Conservation (phyloP, 2,113 vertebrate genomes). For the Brachyhypopomus gauderio region DNA sequence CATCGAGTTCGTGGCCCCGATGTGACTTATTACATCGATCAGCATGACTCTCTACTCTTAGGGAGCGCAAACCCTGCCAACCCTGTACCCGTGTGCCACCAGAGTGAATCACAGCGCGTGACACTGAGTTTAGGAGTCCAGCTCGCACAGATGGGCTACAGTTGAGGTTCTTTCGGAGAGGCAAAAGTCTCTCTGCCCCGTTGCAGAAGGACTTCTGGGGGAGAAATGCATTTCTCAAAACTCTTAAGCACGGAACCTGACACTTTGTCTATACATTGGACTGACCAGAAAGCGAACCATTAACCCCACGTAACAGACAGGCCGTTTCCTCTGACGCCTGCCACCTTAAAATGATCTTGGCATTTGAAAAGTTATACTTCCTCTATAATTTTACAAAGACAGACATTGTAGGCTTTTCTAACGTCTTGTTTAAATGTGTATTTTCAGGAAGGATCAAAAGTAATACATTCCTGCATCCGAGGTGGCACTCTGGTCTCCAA, state of each 20-base stretch:
- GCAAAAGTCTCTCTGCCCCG: background rate
- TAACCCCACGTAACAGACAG: too few relatives aligned
- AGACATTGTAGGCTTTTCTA: too few relatives aligned
- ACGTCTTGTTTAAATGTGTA: background rate
- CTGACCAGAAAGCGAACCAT: too few relatives aligned
- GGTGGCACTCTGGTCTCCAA: background rate
- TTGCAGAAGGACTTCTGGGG: background rate
- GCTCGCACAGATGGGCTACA: background rate
- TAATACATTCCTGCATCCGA: background rate
- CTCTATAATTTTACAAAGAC: too few relatives aligned
- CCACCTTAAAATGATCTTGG: too few relatives aligned
- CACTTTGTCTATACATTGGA: background rate
- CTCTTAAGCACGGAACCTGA: background rate
- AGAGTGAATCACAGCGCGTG: slow-evolving; percentile 14
- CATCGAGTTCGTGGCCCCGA: background rate
- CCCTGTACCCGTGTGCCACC: slow-evolving; percentile 4
- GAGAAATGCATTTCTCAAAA: background rate
- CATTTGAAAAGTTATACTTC: too few relatives aligned
- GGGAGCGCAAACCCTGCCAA: slow-evolving; percentile 11
- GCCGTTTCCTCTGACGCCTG: too few relatives aligned
- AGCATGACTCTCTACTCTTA: background rate
- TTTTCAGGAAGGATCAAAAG: background rate
- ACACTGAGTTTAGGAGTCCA: background rate
- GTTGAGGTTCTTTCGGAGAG: background rate
- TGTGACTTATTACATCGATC: background rate